These are phyloP conservation scores for Coleophora deauratella DNA, from an alignment of 2,888 invertebrate species.

Conservation along the genomic window DNA sequence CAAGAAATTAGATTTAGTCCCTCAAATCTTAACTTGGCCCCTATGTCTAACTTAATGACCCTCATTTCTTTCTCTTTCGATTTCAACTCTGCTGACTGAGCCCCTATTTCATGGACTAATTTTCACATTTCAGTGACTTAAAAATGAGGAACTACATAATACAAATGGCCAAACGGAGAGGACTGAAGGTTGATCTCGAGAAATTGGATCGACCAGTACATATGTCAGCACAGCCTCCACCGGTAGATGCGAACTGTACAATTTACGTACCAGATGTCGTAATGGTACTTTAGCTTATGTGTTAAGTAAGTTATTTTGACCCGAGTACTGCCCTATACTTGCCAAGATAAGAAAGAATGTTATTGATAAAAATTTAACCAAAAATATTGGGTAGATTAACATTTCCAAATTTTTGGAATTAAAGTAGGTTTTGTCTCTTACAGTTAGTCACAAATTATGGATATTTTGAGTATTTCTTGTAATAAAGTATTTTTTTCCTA, in stretches of 20 bases:
- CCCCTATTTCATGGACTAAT: neutral
- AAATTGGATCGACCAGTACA: slow-evolving; percentile 20
- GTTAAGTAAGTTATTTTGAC: neutral
- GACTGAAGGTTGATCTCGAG: slow-evolving; percentile 39
- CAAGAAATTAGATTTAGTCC: too few species aligned
- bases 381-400: neutral
- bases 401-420: too few species aligned
- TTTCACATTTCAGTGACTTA: slow-evolving; percentile 42
- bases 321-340: neutral
- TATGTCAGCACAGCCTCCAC: slow-evolving; percentile 20
- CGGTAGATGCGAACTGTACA: slow-evolving; percentile 42
- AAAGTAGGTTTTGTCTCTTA: too few species aligned
- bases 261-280: slow-evolving; percentile 51
- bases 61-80: too few species aligned
- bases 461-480: too few species aligned
- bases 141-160: slow-evolving; percentile 38
- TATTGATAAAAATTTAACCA: neutral
- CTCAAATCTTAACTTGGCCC: too few species aligned
- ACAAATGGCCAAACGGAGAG: slow-evolving; percentile 38
- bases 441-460: too few species aligned
- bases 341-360: neutral
- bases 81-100: too few species aligned
- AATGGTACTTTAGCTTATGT: slow-evolving; percentile 33
- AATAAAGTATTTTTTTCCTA: too few species aligned
- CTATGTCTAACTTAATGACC: too few species aligned